These are phyloP conservation scores for Sycophila texana DNA, from an alignment of 2,888 invertebrate genomes.

Conservation along the genomic window DNA sequence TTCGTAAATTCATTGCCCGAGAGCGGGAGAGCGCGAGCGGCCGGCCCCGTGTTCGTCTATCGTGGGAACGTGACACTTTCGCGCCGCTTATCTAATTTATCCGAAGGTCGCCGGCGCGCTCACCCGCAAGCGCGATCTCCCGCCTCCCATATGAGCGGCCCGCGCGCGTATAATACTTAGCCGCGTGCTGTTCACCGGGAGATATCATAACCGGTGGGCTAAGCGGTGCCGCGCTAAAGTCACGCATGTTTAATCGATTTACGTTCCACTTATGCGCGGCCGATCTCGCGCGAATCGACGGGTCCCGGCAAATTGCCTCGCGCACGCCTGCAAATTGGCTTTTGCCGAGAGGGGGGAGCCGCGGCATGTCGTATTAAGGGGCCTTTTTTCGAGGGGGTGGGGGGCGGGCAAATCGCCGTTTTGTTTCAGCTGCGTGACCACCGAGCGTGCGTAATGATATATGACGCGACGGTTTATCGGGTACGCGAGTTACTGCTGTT, in stretches of 20 bases:
- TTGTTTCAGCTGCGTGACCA: background rate
- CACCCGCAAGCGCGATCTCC: conserved; percentile 31
- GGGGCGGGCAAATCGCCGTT: background rate
- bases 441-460: background rate
- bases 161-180: background rate
- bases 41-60: conserved; percentile 59
- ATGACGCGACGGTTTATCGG: background rate
- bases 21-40: conserved; percentile 18
- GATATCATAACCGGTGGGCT: conserved; percentile 60
- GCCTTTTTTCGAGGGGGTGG: background rate
- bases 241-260: conserved; percentile 64
- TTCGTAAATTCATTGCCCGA: conserved; percentile 63
- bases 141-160: background rate
- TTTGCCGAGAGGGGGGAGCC: conserved; percentile 11
- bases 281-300: background rate
- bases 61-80: conserved; percentile 73
- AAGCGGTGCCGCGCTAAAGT: conserved; percentile 54
- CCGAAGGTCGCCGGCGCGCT: conserved; percentile 63
- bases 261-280: conserved; percentile 58
- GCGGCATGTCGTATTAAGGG: background rate
- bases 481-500: background rate
- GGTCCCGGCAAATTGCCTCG: conserved; percentile 39
- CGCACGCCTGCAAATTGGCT: conserved; percentile 45
- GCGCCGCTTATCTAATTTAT: conserved; percentile 70
- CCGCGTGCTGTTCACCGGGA: conserved; percentile 4